Conservation (phyloP, 2,797 vertebrate species). For the Halcyon smyrnensis region DNA sequence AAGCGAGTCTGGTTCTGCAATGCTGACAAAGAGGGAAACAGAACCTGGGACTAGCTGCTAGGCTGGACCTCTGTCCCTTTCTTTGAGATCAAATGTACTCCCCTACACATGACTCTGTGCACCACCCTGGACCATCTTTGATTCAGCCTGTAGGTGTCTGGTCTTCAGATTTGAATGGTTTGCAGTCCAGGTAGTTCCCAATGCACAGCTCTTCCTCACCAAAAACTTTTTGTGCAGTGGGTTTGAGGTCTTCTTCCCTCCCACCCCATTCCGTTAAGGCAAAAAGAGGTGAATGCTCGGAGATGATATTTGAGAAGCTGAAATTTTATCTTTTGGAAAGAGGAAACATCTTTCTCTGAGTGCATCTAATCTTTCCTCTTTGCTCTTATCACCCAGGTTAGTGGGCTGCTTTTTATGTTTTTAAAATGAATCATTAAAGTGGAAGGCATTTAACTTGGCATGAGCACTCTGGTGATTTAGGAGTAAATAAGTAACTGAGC, state of each 20-base stretch:
- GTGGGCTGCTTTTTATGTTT: not conserved
- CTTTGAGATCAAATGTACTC: not conserved
- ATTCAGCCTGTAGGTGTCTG: not conserved
- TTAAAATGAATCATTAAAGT: not conserved
- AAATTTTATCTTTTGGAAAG: not conserved
- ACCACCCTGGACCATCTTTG: not conserved
- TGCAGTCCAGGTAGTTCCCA: not conserved
- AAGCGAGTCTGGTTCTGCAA: not conserved
- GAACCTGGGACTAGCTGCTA: not conserved
- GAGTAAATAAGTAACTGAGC: constrained; percentile 22
- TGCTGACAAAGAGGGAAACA: not conserved
- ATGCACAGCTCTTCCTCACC: not conserved
- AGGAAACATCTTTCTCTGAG: not conserved
- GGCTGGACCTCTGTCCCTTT: not conserved
- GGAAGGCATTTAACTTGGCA: not conserved
- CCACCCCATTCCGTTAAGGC: not conserved
- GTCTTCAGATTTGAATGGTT: not conserved
- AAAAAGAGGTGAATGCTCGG: not conserved
- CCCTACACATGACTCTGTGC: not conserved
- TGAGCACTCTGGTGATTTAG: not conserved
- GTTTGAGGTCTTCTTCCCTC: not conserved
- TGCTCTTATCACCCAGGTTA: not conserved
- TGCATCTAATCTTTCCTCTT: not conserved
- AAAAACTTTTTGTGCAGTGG: not conserved
- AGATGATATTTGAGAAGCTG: not conserved